Percentiles rank a stretch among this genome's conserved stretches.
phyloP scores from a whole-genome alignment of 2,888 invertebrate genomes.

The Harpalus rufipes region DNA sequence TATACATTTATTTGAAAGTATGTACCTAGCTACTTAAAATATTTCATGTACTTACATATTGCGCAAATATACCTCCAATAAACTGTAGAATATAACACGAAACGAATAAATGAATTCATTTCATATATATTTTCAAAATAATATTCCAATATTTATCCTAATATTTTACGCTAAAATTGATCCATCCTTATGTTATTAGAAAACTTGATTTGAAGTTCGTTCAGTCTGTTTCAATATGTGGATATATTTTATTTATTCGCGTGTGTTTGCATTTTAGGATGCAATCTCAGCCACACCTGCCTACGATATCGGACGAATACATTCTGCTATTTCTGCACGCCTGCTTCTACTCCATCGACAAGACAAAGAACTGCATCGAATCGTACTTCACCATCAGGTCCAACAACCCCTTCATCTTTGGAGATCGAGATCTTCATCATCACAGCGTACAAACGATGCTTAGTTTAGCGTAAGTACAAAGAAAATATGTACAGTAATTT shows the following conservation, averaged over 20 bases:
- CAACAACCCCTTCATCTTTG: constrained; percentile 81
- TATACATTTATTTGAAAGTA: constrained; percentile 6
- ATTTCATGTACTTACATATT: too few relatives aligned
- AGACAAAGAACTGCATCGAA: constrained; percentile 78
- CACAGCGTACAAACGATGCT: constrained; percentile 79
- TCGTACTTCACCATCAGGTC: constrained; percentile 80
- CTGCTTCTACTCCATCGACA: constrained; percentile 77
- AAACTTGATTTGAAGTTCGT: neutral
- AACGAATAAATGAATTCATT: too few relatives aligned
- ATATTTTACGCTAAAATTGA: neutral
- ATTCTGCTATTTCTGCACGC: constrained; percentile 83
- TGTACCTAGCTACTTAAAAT: neutral
- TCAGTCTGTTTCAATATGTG: neutral
- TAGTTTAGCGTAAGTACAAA: constrained; percentile 81
- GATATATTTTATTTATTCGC: constrained; percentile 3
- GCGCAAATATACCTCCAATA: too few relatives aligned
- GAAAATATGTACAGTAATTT: neutral
- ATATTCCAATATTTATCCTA: neutral
- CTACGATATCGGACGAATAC: constrained; percentile 82
- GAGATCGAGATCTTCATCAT: constrained; percentile 79
- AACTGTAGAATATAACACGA: too few relatives aligned
- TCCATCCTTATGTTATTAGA: neutral
- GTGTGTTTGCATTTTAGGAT: constrained; percentile 78
- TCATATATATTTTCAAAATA: too few relatives aligned
- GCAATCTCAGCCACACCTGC: constrained; percentile 81